Evolutionary conservation across 2,888 invertebrate species (phyloP).

Genomic region (Lepeophtheirus nordmannii): DNA sequence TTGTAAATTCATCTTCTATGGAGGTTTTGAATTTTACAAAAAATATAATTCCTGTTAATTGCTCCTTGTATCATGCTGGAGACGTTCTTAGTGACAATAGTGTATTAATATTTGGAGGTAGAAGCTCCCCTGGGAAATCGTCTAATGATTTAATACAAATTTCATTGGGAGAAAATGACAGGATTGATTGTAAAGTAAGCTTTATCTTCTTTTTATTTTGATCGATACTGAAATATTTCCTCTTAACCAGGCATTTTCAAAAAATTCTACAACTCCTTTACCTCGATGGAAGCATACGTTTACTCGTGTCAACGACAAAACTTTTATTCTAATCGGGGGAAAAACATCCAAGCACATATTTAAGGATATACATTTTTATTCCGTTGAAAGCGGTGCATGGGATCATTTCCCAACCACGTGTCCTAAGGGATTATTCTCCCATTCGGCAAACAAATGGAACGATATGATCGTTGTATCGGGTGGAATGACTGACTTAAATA

Average conservation of each 20-base stretch:
- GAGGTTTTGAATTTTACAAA: neutral
- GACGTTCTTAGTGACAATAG: neutral
- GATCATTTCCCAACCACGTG: neutral
- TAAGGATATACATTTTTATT: neutral
- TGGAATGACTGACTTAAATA: neutral
- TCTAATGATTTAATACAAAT: neutral
- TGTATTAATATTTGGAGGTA: neutral
- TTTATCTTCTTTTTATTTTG: neutral
- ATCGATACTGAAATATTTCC: neutral
- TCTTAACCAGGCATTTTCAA: neutral
- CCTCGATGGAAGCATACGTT: constrained; percentile 7
- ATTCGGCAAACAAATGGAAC: neutral
- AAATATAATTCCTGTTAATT: neutral
- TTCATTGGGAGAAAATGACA: neutral
- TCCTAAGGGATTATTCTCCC: neutral
- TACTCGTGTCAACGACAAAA: neutral
- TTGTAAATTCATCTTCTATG: neutral
- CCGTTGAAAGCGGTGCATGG: neutral
- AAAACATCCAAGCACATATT: neutral
- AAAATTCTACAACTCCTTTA: neutral
- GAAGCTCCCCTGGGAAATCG: neutral
- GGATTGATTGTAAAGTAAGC: neutral
- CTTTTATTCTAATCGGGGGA: neutral
- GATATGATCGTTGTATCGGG: neutral
- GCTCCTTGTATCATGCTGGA: neutral